These are phyloP conservation scores for Buteo buteo DNA, from an alignment of 2,113 vertebrate genomes.

Conservation along the genomic window DNA sequence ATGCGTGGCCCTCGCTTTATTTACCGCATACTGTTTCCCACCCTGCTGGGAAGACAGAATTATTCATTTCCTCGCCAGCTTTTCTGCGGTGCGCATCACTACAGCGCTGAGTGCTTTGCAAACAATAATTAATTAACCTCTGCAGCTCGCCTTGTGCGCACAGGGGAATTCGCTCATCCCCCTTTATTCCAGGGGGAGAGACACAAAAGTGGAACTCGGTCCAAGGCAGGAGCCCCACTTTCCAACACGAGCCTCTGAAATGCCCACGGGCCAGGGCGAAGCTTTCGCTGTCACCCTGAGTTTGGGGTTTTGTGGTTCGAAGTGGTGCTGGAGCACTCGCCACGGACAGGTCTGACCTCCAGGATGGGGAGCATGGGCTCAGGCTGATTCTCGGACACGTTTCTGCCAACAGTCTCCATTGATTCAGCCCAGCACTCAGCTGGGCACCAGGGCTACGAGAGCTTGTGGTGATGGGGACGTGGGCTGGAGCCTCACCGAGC, in stretches of 20 bases:
- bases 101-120: neutral
- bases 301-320: accelerated
- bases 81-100: neutral
- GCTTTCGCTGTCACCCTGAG: accelerated
- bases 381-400: neutral
- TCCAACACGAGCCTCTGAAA: accelerated
- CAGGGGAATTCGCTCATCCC: neutral
- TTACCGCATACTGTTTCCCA: neutral
- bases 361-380: neutral
- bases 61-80: neutral
- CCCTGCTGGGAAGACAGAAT: neutral
- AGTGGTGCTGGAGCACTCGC: accelerated
- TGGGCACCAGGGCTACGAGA: neutral
- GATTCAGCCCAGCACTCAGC: neutral
- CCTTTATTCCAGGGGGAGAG: neutral
- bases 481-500: accelerated
- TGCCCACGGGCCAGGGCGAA: neutral
- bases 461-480: neutral
- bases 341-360: accelerated
- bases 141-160: neutral
- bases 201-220: neutral
- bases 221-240: neutral
- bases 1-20: neutral
- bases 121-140: neutral
- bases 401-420: accelerated